Evolutionary conservation across 2,797 vertebrate genomes (phyloP), one percentile per base, ranked within the genome.

Genomic region (Garrulus glandarius): DNA sequence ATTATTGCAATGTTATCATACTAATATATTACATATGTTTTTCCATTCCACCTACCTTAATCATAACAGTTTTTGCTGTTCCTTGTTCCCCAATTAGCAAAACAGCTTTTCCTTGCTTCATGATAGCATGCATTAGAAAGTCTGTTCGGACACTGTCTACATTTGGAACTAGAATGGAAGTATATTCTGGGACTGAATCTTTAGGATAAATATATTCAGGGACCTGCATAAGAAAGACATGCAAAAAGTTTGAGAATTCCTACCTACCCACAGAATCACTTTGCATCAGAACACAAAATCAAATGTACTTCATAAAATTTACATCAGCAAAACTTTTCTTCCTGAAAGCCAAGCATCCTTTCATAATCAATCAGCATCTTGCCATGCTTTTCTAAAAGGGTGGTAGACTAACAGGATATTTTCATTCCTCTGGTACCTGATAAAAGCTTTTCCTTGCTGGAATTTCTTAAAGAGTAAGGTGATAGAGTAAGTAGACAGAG

Each of bases 31-130:
- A 49, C 8, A 24, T 36, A 41, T 3, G 5, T 50, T 91, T 67
- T 85, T 56, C 39, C 78, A 72, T 74, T 95, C 67, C 53, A 92
- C 93, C 12, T 93, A 98, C 98, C 97, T 98, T 98, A 32, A 99
- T 98, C 98, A 98, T 98, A 93, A 98, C 98, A 21, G 98, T 99
- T 96, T 99, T 99, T 93, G 98, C 98, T 41, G 98, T 98, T 53
- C 98, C 98, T 92, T 99, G 98, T 76, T 98, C 98, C 46, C 98
- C 98, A 67, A 98, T 98, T 75, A 99, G 97, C 80, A 99, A 95
- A 84, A 98, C 98, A 9, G 98, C 98, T 96, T 98, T 98, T 72
- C 97, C 98, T 96, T 99, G 98, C 79, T 96, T 98, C 98, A 98
- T 97, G 55, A 98, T 95, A 49, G 96, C 98, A 77, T 98, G 97